A percentile compares a stretch with the other conserved stretches of the same genome.
phyloP scores from a whole-genome alignment of 1,140 invertebrate species.

The Neocloeon triangulifer region DNA sequence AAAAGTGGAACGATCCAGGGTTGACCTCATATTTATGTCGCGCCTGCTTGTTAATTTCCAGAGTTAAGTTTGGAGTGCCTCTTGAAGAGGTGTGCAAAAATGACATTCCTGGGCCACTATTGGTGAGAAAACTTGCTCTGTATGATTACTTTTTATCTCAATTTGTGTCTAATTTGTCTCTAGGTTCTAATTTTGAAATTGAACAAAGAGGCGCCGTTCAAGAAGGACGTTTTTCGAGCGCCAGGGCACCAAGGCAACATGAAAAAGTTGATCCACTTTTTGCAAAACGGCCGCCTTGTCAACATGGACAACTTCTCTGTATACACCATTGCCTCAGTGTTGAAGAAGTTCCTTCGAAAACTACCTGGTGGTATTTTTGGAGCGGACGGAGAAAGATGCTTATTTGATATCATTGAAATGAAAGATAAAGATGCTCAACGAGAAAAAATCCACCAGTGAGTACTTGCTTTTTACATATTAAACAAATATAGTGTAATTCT shows the following conservation, averaged over 20 bases:
- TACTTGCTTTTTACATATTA: neutral
- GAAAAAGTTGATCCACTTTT: conserved; percentile 88
- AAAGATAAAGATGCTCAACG: conserved; percentile 59
- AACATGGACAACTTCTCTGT: conserved; percentile 96
- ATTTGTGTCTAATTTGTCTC: conserved; percentile 7
- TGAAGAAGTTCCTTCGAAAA: conserved; percentile 95
- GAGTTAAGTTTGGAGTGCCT: conserved; percentile 78
- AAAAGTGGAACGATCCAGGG: no score
- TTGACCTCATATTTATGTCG: conserved; percentile 2
- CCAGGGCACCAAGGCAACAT: conserved; percentile 87
- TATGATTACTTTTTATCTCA: neutral
- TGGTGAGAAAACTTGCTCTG: conserved; percentile 31
- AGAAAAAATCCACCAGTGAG: conserved; percentile 75
- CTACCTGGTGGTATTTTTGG: conserved; percentile 88
- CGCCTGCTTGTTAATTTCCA: conserved; percentile 14
- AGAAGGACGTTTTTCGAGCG: conserved; percentile 83
- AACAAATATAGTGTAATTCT: neutral
- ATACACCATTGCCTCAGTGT: conserved; percentile 92
- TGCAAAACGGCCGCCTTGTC: conserved; percentile 82
- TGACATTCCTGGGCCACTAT: conserved; percentile 72
- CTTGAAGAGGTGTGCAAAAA: conserved; percentile 79
- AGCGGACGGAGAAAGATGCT: conserved; percentile 62
- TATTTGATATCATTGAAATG: conserved; percentile 72
- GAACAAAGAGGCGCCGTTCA: conserved; percentile 80
- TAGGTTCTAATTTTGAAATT: conserved; percentile 78